Conservation (phyloP, 2,113 vertebrate genomes). For the Pipra filicauda region DNA sequence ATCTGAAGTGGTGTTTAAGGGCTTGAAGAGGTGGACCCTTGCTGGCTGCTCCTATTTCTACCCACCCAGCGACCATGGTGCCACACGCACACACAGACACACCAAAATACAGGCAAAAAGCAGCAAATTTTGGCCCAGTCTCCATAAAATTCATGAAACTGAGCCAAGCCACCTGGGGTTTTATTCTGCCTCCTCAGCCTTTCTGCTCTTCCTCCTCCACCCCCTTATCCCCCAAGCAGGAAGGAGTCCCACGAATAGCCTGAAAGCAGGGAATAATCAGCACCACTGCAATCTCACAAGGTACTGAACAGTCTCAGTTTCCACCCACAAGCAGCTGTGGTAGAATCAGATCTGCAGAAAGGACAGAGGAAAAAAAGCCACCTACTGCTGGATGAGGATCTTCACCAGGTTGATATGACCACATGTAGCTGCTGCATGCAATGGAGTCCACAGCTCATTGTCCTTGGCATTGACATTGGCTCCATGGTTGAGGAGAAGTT, state of each 20-base stretch:
- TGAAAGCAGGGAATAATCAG: not conserved
- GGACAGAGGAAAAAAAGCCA: not conserved
- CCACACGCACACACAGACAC: not conserved
- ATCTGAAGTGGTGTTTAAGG: not conserved
- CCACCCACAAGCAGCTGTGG: not conserved
- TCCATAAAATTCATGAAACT: not conserved
- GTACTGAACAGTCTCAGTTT: not conserved
- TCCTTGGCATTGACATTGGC: constrained; percentile 93
- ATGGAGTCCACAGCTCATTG: constrained; percentile 95
- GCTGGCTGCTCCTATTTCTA: not conserved
- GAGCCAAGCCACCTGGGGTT: not conserved
- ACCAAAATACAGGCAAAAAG: not conserved
- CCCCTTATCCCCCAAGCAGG: not conserved
- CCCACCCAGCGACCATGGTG: rapidly evolving
- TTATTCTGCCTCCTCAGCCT: not conserved
- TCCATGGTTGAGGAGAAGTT: constrained; percentile 87
- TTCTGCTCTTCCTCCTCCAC: not conserved
- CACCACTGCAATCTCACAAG: rapidly evolving
- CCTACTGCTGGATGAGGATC: constrained; percentile 93
- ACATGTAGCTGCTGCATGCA: constrained; percentile 94
- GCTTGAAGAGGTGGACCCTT: not conserved
- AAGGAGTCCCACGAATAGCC: not conserved
- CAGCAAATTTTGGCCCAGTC: not conserved
- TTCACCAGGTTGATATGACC: constrained; percentile 94
- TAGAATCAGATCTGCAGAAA: not conserved